Evolutionary conservation across 2,888 invertebrate species (phyloP), one percentile per base, ranked within the genome.

Genomic region (Argyresthia albistria): DNA sequence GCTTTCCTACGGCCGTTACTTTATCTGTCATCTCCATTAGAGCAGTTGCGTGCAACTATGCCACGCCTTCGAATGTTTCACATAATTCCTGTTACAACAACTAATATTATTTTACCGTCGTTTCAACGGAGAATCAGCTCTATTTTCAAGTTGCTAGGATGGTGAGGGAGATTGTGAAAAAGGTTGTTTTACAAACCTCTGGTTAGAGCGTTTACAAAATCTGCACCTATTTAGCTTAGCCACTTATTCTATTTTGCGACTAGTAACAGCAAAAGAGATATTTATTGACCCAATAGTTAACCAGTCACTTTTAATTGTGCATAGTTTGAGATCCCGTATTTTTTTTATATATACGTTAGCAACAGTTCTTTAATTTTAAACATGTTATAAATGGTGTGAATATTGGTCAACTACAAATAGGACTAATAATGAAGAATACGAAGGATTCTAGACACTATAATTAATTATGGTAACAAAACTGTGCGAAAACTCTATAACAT

Each of bases 21-120:
- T 61, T 64, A 67, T 69, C 69, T 63, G 63, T 59, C 61, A 67
- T 67, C 69, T 59, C 43, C 16, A 10, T 51, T 36, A 54, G 53
- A 56, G 25, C 53, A 51, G 59, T 66, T 45, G 66, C 67, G 67
- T 64, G 67, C 65, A 59, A 48, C 51, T 55, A 57, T 59, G 63
- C 65, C 67, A 60, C 69, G 66, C 67, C 65, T 57, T 25, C 58
- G 11, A 42, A 25, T 45, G 45, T 45, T 45, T 45, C 15, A 10
- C 45, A 16, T 45, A 45, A 46, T 35, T 35, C 46, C 35, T 15
- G n/a, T n/a, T 39, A 39, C 39, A 3, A n/a, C 39, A 9, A 11
- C 39, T 39, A 39, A 4, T 9, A n/a, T 39, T 39, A 39, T 3
- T 39, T 3, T 39, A 39, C 10, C 39, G n/a, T 11, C 9, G 39